Evolutionary conservation across 2,888 invertebrate species (phyloP).

Genomic region (Campoplex nolae): DNA sequence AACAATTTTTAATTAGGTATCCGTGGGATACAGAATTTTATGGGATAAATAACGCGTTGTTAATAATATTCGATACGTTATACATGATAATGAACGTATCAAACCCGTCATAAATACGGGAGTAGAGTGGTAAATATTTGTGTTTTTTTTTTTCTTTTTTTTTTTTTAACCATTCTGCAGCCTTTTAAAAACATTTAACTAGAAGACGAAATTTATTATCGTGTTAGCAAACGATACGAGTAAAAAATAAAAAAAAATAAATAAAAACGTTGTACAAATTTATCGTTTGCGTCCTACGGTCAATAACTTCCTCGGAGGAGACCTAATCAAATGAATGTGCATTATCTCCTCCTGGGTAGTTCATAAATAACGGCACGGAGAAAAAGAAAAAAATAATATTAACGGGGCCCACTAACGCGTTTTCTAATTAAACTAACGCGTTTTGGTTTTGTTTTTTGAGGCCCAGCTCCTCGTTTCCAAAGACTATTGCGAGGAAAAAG

Average conservation of each 20-base stretch:
- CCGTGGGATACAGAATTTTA: slow-evolving; percentile 14
- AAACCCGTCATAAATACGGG: neutral
- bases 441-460: slow-evolving; percentile 9
- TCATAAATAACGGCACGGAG: slow-evolving; percentile 6
- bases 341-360: slow-evolving; percentile 10
- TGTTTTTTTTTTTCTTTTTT: no score
- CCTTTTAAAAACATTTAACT: slow-evolving; percentile 1
- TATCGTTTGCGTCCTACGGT: slow-evolving; percentile 47
- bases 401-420: slow-evolving; percentile 18
- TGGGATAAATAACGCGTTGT: neutral
- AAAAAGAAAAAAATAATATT: slow-evolving; percentile 32
- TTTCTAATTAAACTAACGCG: slow-evolving; percentile 15
- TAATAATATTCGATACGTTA: slow-evolving; percentile 20
- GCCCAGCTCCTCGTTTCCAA: slow-evolving; percentile 56
- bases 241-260: neutral
- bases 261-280: slow-evolving; percentile 49
- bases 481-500: slow-evolving; percentile 39
- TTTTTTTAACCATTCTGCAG: neutral
- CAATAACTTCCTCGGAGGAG: slow-evolving; percentile 40
- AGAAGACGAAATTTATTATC: slow-evolving; percentile 7
- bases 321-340: slow-evolving; percentile 39
- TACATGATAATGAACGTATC: neutral
- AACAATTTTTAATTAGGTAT: slow-evolving; percentile 26
- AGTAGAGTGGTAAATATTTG: neutral
- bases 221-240: neutral